Conservation (phyloP, 2,113 vertebrate species). For the Elgaria multicarinata region DNA sequence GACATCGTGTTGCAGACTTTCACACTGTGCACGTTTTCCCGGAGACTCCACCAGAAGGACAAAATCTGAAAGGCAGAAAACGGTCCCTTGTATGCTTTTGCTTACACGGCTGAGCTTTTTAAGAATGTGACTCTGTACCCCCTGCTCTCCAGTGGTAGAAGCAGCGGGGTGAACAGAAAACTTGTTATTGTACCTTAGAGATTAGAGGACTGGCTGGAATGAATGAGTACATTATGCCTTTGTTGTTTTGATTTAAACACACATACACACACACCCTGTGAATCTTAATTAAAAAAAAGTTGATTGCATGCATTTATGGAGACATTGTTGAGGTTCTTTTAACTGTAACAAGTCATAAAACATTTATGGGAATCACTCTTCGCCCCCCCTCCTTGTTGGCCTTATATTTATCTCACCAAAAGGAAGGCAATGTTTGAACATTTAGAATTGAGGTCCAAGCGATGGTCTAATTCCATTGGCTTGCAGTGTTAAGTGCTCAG, state of each 20-base stretch:
- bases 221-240: slow-evolving; percentile 68
- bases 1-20: slow-evolving; percentile 35
- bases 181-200: slow-evolving; percentile 48
- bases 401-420: slow-evolving; percentile 46
- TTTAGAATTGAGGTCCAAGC: slow-evolving; percentile 45
- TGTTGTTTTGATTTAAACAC: slow-evolving; percentile 49
- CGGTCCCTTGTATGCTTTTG: slow-evolving; percentile 16
- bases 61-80: slow-evolving; percentile 40
- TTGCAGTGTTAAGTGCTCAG: neutral
- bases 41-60: neutral
- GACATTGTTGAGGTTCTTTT: slow-evolving; percentile 68
- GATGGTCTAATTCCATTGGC: slow-evolving; percentile 47
- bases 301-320: slow-evolving; percentile 62
- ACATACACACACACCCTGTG: slow-evolving; percentile 42
- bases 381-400: neutral
- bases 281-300: slow-evolving; percentile 77
- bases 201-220: slow-evolving; percentile 28
- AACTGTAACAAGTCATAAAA: slow-evolving; percentile 72
- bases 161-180: slow-evolving; percentile 47
- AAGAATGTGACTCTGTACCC: neutral
- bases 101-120: slow-evolving; percentile 10
- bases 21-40: slow-evolving; percentile 30
- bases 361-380: slow-evolving; percentile 47
- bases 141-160: slow-evolving; percentile 55
- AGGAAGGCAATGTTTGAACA: slow-evolving; percentile 40